Conservation (phyloP, 2,888 invertebrate genomes). For the Palloptera scutellata region DNA sequence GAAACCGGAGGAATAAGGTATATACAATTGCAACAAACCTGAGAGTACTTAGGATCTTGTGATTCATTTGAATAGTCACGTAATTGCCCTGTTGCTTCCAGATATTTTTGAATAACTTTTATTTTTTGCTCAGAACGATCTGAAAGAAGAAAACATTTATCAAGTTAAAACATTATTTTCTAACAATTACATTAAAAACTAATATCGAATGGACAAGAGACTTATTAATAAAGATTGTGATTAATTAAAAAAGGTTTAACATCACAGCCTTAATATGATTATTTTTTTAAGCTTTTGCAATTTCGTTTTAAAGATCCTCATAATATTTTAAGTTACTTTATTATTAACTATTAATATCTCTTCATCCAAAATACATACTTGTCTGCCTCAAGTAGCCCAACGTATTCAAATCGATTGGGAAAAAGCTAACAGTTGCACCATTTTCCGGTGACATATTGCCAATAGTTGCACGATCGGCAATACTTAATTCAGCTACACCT, state of each 20-base stretch:
- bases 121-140: slow-evolving; percentile 83
- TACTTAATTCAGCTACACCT: slow-evolving; percentile 87
- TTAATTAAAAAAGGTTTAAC: no score
- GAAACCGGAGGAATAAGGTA: neutral
- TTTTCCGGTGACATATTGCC: slow-evolving; percentile 99
- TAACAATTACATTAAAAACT: no score
- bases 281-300: no score
- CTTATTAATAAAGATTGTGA: no score
- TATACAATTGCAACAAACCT: slow-evolving; percentile 56
- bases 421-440: slow-evolving; percentile 95
- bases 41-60: slow-evolving; percentile 86
- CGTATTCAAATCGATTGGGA: slow-evolving; percentile 87
- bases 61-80: slow-evolving; percentile 78
- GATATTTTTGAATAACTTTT: slow-evolving; percentile 80
- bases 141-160: slow-evolving; percentile 56
- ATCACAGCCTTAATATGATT: no score
- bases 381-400: slow-evolving; percentile 87
- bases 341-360: neutral
- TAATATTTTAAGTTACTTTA: no score
- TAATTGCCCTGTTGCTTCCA: slow-evolving; percentile 82
- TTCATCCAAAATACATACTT: slow-evolving; percentile 66
- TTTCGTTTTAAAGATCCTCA: no score
- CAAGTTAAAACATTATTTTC: slow-evolving; percentile 12
- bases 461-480: slow-evolving; percentile 97
- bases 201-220: no score